phyloP scores from a whole-genome alignment of 2,888 invertebrate species.

The Drosophila nr. perissopoda region DNA sequence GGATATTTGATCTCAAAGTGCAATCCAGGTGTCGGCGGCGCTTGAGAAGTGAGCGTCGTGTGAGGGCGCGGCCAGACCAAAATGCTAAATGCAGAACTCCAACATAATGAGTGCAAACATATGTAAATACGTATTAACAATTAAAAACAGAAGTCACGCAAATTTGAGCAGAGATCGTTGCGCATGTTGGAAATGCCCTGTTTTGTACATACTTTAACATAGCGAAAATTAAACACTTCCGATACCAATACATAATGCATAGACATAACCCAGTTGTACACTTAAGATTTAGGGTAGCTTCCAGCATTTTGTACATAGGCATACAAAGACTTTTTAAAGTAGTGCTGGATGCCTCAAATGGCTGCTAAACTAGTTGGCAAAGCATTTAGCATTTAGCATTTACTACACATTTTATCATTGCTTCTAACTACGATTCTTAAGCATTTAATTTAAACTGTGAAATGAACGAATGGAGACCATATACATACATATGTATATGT shows the following conservation, averaged over 20 bases:
- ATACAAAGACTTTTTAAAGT: constrained; percentile 57
- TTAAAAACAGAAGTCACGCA: constrained; percentile 10
- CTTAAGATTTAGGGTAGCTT: constrained; percentile 27
- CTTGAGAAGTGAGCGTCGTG: constrained; percentile 19
- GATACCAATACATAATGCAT: constrained; percentile 32
- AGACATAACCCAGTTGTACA: constrained; percentile 29
- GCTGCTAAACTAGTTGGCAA: constrained; percentile 40
- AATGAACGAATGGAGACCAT: not conserved
- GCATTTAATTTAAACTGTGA: constrained; percentile 21
- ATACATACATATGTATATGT: constrained; percentile 5
- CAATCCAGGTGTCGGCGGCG: constrained; percentile 70
- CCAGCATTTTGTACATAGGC: constrained; percentile 58
- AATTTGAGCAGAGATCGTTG: constrained; percentile 6
- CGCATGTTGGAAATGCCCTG: constrained; percentile 35
- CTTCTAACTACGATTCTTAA: constrained; percentile 49
- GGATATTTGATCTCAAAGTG: constrained; percentile 82
- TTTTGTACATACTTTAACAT: constrained; percentile 57
- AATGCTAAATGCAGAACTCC: constrained; percentile 42
- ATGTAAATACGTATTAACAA: constrained; percentile 31
- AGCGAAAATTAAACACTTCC: constrained; percentile 52
- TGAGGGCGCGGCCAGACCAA: constrained; percentile 35
- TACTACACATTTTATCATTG: constrained; percentile 54
- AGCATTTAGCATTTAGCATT: constrained; percentile 69
- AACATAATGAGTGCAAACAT: constrained; percentile 41
- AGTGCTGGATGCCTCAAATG: constrained; percentile 31